Percentiles rank a stretch among this genome's conserved stretches.
Conservation (phyloP, 2,888 invertebrate genomes). For the Ormyrus thymus region DNA sequence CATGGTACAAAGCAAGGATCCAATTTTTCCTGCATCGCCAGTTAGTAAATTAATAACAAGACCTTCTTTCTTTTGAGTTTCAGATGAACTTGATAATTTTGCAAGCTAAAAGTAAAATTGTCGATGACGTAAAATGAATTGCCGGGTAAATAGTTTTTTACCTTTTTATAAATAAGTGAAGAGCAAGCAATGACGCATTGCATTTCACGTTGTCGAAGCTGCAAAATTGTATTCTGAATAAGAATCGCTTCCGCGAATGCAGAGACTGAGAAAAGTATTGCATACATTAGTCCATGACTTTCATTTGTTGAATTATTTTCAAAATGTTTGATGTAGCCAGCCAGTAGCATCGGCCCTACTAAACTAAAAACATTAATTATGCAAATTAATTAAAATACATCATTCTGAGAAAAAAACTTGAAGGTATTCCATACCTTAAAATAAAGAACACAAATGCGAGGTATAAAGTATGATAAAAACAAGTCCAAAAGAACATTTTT, state of each 20-base stretch:
- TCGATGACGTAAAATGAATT: background rate
- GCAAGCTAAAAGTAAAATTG: background rate
- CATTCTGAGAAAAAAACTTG: background rate
- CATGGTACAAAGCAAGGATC: background rate
- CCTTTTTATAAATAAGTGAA: conserved; percentile 88
- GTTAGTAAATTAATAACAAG: background rate
- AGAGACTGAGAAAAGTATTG: conserved; percentile 62
- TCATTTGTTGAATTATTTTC: background rate
- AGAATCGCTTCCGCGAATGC: conserved; percentile 78
- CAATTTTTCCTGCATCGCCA: background rate
- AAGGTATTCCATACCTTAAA: background rate
- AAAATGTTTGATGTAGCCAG: background rate
- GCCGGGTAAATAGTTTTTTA: conserved; percentile 64
- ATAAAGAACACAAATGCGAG: background rate
- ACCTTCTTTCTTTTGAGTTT: background rate
- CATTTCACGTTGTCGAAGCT: conserved; percentile 83
- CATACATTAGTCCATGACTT: background rate
- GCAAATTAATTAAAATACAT: no score
- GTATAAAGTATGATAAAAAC: background rate
- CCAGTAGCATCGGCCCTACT: background rate
- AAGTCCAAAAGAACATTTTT: background rate
- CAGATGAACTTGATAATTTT: background rate
- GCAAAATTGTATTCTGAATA: conserved; percentile 79
- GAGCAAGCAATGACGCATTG: conserved; percentile 85
- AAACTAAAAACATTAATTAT: background rate